Conservation (phyloP, 2,113 vertebrate genomes). For the Craseonycteris thonglongyai region DNA sequence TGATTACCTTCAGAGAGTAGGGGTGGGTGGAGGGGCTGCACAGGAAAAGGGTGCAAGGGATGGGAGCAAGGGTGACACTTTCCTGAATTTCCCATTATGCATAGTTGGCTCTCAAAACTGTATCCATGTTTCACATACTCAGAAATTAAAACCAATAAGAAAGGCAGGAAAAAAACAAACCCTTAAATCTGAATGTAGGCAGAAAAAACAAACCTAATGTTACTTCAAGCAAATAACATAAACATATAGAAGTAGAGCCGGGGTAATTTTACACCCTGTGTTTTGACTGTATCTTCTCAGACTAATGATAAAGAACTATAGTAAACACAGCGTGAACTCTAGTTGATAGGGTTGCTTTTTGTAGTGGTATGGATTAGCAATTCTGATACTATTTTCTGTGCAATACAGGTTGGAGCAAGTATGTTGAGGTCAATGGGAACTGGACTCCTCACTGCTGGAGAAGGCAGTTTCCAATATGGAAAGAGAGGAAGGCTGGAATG, state of each 20-base stretch:
- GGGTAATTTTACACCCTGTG: neutral
- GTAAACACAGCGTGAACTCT: neutral
- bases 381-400: neutral
- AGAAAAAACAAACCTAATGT: neutral
- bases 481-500: neutral
- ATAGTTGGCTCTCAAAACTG: neutral
- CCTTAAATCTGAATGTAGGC: neutral
- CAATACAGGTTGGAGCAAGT: neutral
- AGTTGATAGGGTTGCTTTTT: neutral
- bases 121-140: neutral
- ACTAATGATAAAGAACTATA: neutral
- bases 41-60: neutral
- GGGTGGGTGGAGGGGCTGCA: neutral
- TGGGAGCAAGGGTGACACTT: neutral
- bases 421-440: neutral
- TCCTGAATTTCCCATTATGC: too few species aligned
- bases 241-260: neutral
- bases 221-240: neutral
- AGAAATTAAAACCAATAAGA: neutral
- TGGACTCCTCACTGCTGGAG: neutral
- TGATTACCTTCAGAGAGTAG: neutral
- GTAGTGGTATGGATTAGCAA: neutral
- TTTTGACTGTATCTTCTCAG: neutral
- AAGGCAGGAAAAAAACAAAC: neutral
- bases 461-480: neutral